Evolutionary conservation across 1,140 invertebrate species (phyloP), one percentile per base, ranked within the genome.

Genomic region (Stratiolaelaps scimitus): DNA sequence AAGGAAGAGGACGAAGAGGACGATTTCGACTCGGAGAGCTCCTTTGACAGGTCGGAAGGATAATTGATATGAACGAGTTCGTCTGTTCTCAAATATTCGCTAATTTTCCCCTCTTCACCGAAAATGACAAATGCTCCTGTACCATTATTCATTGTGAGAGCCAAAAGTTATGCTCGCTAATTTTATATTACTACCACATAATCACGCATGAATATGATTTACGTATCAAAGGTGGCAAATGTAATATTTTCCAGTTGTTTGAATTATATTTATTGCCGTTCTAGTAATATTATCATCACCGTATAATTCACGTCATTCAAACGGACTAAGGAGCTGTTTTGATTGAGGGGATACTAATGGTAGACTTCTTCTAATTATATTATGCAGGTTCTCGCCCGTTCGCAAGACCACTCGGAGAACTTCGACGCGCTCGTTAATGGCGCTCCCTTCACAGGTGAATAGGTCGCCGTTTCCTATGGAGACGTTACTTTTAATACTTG

Each of bases 11-110:
- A 26, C 17, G 53, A 60, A 10, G 53, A 60, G 23, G 53, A 60
- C 53, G 53, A 60, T 6, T 60, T 60, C 53, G 53, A 60, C 23
- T 60, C 53, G 6, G 53, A 60, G 23, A 60, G 53, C 23, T 60
- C 53, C 53, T 60, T 60, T 34, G 53, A 60, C 10, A 60, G 53
- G 34, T 40, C 10, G 10, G 82, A 86, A 40, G 5, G 5, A 40
- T 40, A 40, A 10, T 6, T 40, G 10, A 74, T 87, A 48, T 85
- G 88, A 75, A 74, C 86, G 68, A 83, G 86, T 43, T 82, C 80
- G 43, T 86, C n/a, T n/a, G n/a, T n/a, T n/a, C n/a, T n/a, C n/a
- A n/a, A n/a, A n/a, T n/a, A 64, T 26, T 64, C 44, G 19, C 29
- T 78, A 75, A 43, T 67, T 78, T n/a, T n/a, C n/a, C n/a, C 73